Base-by-base conservation (phyloP, 1,140 invertebrate genomes). In the Zaprionus vittiger region DNA sequence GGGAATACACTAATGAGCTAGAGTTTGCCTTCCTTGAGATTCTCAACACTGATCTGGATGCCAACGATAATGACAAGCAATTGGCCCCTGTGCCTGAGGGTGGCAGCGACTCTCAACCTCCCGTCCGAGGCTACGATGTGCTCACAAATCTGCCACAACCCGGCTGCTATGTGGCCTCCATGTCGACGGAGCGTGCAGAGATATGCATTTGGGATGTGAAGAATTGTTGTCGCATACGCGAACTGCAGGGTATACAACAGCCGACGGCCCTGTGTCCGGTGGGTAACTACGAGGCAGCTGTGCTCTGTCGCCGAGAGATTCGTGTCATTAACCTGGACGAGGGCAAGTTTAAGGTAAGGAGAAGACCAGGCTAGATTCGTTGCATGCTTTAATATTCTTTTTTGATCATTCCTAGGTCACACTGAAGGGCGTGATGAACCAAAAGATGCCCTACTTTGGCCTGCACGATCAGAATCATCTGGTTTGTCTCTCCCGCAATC, bases 361-460 rank as follows among this genome's bases (percentile, higher is more conserved):
- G 2, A 47, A 22, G 52, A 26, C 26, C 5, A 11, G 3, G 2
- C 9, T 2, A 28, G 0, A 56, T n/a, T 44, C 7, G 2, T 22
- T 14, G 11, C 6, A 55, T 15, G 11, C 1, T 55, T 26, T 56
- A 9, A 56, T 7, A 15, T n/a, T 5, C 20, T 3, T 22, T 52
- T 3, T 22, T 52, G 11, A 14, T 11, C 0, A 0, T 14, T 24
- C 24, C 2, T 55, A 93, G 92, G 92, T 92, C 6, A 92, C 97
- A 71, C 92, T 98, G 11, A 97, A 97, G 89, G 95, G 97, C 38
- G 97, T 98, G 3, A 97, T 98, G 96, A 98, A 98, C 94, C 97
- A 98, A 89, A 97, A 97, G 93, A 97, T 98, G 97, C 96, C 97
- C 38, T 97, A 95, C 92, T 98, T 96, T 93, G 97, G 96, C 2